Evolutionary conservation across 2,797 vertebrate genomes (phyloP).

Genomic region (Hemitrygon akajei): DNA sequence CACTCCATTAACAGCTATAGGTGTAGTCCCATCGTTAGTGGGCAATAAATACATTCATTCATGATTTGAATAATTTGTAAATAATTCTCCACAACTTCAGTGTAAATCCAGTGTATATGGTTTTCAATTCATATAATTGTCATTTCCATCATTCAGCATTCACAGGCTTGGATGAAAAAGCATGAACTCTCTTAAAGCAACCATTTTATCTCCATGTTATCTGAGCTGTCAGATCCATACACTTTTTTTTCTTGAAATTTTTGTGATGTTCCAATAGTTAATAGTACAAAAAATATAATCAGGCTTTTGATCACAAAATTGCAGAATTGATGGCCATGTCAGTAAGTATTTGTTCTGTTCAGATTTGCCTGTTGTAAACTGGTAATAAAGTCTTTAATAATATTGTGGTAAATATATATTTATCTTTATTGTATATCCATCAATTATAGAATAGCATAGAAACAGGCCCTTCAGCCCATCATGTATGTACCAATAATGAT

Average conservation of each 20-base stretch:
- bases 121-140: neutral
- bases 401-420: neutral
- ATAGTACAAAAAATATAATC: neutral
- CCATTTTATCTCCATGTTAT: no score
- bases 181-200: neutral
- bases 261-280: no score
- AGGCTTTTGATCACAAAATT: neutral
- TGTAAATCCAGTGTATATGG: neutral
- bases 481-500: no score
- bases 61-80: neutral
- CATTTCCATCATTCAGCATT: neutral
- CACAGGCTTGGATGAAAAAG: neutral
- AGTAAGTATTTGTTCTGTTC: neutral
- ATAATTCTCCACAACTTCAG: neutral
- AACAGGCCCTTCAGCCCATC: no score
- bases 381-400: neutral
- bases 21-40: no score
- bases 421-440: neutral
- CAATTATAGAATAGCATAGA: neutral
- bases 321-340: neutral
- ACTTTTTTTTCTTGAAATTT: neutral
- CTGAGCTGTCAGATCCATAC: no score
- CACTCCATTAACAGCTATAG: neutral
- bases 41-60: neutral
- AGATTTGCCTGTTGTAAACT: neutral